These are phyloP conservation scores for Hirudo medicinalis DNA, from an alignment of 1,140 invertebrate genomes.

Conservation along the genomic window DNA sequence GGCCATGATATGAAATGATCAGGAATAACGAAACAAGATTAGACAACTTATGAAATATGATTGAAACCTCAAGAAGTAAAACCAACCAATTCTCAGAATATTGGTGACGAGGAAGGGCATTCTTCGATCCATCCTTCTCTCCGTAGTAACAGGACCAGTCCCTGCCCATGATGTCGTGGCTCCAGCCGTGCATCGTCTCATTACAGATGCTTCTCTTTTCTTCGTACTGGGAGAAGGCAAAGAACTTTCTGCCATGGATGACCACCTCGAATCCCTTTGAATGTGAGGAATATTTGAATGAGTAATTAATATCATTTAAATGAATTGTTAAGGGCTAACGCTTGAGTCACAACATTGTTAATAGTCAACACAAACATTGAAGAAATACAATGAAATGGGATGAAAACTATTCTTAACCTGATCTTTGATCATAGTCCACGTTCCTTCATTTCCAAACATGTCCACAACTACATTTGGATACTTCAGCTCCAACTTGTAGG, in stretches of 20 bases:
- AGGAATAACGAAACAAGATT: too few species aligned
- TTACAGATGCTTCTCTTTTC: slow-evolving; percentile 40
- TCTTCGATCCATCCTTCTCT: slow-evolving; percentile 24
- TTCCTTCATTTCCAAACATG: slow-evolving; percentile 42
- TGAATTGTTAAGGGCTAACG: neutral
- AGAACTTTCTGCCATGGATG: slow-evolving; percentile 40
- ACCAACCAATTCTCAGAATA: too few species aligned
- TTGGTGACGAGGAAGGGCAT: too few species aligned
- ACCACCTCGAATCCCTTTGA: slow-evolving; percentile 38
- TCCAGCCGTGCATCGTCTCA: slow-evolving; percentile 41
- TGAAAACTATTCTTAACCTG: slow-evolving; percentile 30
- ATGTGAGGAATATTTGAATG: too few species aligned
- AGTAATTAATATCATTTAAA: neutral
- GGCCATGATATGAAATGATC: too few species aligned
- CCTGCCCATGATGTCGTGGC: slow-evolving; percentile 41
- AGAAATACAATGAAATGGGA: neutral
- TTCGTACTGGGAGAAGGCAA: slow-evolving; percentile 42
- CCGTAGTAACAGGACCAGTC: slow-evolving; percentile 42
- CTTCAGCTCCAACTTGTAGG: slow-evolving; percentile 30
- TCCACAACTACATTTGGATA: slow-evolving; percentile 45
- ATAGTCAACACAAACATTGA: too few species aligned
- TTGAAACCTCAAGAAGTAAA: too few species aligned
- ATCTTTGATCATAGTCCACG: slow-evolving; percentile 50
- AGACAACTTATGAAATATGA: too few species aligned
- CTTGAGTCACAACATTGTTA: too few species aligned